Evolutionary conservation across 2,113 vertebrate species (phyloP), one percentile per base, ranked within the genome.

Genomic region (Neolamprologus variostigma): DNA sequence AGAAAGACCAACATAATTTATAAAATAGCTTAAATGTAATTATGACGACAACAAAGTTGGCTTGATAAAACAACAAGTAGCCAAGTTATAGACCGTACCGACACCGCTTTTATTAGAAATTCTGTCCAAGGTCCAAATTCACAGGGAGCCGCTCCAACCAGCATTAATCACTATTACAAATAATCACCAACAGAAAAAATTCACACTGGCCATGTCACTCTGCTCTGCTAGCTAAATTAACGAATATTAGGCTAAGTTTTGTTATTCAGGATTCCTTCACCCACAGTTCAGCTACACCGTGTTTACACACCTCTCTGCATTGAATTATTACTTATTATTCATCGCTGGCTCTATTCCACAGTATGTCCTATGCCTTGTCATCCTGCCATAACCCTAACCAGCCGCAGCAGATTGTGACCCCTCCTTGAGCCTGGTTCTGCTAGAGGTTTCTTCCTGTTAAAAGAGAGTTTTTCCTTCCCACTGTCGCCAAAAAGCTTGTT

Each of bases 1-100:
- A 23, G 66, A 71, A 42, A 71, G n/a, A 71, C 66, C 66, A 71
- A 40, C 37, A 42, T 71, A 23, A 14, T 71, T 40, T 42, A 42
- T 71, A 42, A 42, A 23, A 10, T 37, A 68, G 7, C 19, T 68
- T 40, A 68, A 37, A 37, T 21, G 0, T 68, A 6, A 40, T 68
- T 68, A 1, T 40, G 35, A 71, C 21, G 1, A 71, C 66, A 42
- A 42, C n/a, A 71, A 42, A 71, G n/a, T 71, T 71, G 35, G 12
- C 35, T 40, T 71, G 35, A 42, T 40, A 71, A 42, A 23, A 40
- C n/a, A 71, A 23, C 12, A 1, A 37, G 33, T 40, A 68, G 19
- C 19, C 63, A 68, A 71, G 63, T 42, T 71, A 42, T 71, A 4
- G 35, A 71, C 11, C 14, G 3, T 9, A 42, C 35, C 0, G 63